Conservation (phyloP, 2,888 invertebrate species). For the Sinodicranocentrus sp. region DNA sequence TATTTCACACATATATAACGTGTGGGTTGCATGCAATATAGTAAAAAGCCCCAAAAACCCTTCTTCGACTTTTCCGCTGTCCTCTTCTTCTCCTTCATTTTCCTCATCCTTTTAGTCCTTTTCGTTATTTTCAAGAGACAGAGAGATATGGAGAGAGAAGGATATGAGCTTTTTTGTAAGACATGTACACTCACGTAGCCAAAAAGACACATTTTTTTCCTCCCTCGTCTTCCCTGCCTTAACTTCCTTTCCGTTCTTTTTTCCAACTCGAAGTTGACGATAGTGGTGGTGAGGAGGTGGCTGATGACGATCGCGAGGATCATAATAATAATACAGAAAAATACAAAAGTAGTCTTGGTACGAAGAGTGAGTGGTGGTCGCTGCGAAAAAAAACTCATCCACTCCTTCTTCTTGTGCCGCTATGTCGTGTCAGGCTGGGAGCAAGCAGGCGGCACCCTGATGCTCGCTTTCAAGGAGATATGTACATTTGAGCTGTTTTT, state of each 20-base stretch:
- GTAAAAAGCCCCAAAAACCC: neutral
- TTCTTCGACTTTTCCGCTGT: neutral
- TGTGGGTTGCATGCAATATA: neutral
- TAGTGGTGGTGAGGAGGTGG: constrained; percentile 10
- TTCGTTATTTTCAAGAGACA: constrained; percentile 9
- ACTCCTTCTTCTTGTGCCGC: neutral
- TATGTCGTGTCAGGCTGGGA: neutral
- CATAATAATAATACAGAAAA: constrained; percentile 15
- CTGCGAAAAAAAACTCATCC: neutral
- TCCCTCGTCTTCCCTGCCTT: constrained; percentile 6
- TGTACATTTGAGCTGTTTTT: neutral
- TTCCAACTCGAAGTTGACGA: constrained; percentile 2
- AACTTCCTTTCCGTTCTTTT: constrained; percentile 18
- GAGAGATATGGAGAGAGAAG: neutral
- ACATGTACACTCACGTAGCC: neutral
- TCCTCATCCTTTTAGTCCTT: constrained; percentile 23
- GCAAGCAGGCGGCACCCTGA: neutral
- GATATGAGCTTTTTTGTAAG: neutral
- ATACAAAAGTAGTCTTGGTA: constrained; percentile 1
- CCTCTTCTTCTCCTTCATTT: constrained; percentile 26
- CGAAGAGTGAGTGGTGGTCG: neutral
- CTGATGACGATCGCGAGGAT: constrained; percentile 42
- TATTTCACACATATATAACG: neutral
- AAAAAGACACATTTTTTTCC: constrained; percentile 8
- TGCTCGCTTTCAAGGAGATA: neutral